These are phyloP conservation scores for Holotrichia oblita DNA, from an alignment of 1,140 invertebrate genomes.

Conservation along the genomic window DNA sequence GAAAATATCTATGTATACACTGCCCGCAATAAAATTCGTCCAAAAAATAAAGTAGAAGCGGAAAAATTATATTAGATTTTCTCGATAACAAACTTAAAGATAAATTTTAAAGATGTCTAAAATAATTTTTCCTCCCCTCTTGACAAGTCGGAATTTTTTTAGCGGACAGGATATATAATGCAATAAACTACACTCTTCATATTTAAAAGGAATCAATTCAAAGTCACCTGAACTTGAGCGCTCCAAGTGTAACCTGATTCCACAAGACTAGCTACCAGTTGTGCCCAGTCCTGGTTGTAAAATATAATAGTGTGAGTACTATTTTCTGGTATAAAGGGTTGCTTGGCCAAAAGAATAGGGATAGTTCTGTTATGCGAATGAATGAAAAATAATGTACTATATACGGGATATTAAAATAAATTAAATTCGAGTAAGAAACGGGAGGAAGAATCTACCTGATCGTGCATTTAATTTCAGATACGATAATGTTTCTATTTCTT, in stretches of 20 bases:
- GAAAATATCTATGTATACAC: too few species aligned
- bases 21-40: too few species aligned
- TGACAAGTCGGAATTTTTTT: too few species aligned
- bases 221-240: constrained; percentile 78
- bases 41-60: too few species aligned
- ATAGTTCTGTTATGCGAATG: neutral
- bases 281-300: constrained; percentile 77
- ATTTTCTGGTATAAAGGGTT: neutral
- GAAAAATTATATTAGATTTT: too few species aligned
- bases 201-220: neutral
- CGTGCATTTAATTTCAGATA: too few species aligned
- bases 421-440: too few species aligned
- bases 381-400: neutral
- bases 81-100: too few species aligned
- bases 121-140: too few species aligned
- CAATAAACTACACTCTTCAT: constrained; percentile 33
- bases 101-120: too few species aligned
- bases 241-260: constrained; percentile 79
- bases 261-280: constrained; percentile 81
- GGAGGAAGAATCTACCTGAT: too few species aligned
- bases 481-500: too few species aligned
- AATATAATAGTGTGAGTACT: constrained; percentile 28
- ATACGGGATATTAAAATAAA: neutral
- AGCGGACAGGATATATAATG: neutral
- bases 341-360: neutral